Base-by-base conservation (phyloP, 1,140 invertebrate genomes). In the Nautilus pompilius region DNA sequence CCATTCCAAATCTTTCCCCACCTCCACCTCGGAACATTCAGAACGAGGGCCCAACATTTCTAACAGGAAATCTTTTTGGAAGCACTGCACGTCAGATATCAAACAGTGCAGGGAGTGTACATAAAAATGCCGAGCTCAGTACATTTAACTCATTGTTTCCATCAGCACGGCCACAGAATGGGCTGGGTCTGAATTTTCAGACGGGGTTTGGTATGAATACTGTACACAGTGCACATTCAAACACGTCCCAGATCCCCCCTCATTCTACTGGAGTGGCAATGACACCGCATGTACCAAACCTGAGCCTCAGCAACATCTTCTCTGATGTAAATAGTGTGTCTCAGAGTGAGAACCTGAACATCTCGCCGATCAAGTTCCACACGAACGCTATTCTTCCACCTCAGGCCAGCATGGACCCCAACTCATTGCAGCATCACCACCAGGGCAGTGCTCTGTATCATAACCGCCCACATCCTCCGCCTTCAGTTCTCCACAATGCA, bases 301-400 rank as follows among this genome's bases (percentile, higher is more conserved):
- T 84, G 63, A 81, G 75, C 58, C 63, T 83, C 33, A 77, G 75
- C 45, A 83, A 82, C 62, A 78, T 83, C 29, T 78, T 83, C 60
- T 73, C 79, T 2, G 81, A 83, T 57, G 77, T 79, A 53, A 75
- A 72, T 53, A 74, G 68, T 30, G 71, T 75, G 20, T 68, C 69
- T 17, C 72, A 75, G 28, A 71, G 70, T 63, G 76, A 78, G 29
- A 71, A 73, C 28, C 59, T 81, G 41, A 78, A 79, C 51, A 79
- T 82, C 5, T 78, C 80, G 15, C 81, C 82, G 1, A 83, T 82
- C 20, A 84, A 84, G 63, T 84, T 84, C 65, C 77, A 80, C 57
- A 65, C 69, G n/a, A 80, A 81, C 62, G 60, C 71, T 20, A 80
- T 79, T 29, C 62, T 81, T 15, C 71, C 72, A 8, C 69, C 66